Percentiles rank a stretch among this genome's conserved stretches.
These are phyloP conservation scores for Bedellia somnulentella DNA, from an alignment of 2,888 invertebrate genomes.

Conservation along the genomic window DNA sequence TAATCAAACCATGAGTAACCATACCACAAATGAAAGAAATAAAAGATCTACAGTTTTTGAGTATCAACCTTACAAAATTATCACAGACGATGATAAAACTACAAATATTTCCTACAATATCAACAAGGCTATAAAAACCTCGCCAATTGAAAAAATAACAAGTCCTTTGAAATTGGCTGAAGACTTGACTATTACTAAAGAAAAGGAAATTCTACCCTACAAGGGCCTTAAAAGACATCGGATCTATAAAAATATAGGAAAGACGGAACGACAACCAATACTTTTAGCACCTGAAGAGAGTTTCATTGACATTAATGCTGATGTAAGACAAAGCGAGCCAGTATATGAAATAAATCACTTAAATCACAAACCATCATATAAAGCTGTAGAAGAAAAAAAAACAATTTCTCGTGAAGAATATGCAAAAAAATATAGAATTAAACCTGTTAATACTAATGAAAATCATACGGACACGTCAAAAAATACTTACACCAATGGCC, in stretches of 20 bases:
- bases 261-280: too few relatives aligned
- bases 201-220: constrained; percentile 24
- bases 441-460: not conserved
- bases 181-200: too few relatives aligned
- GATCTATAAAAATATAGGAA: constrained; percentile 18
- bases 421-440: too few relatives aligned
- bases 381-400: constrained; percentile 31
- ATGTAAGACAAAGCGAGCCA: constrained; percentile 40
- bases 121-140: too few relatives aligned
- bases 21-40: constrained; percentile 13
- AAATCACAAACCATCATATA: constrained; percentile 35
- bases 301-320: constrained; percentile 32
- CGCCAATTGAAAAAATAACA: too few relatives aligned
- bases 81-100: constrained; percentile 36
- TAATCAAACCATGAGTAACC: too few relatives aligned
- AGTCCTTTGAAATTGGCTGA: too few relatives aligned
- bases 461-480: constrained; percentile 2
- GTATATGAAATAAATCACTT: constrained; percentile 33
- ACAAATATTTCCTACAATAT: too few relatives aligned
- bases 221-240: constrained; percentile 40
- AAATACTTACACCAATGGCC: constrained; percentile 13
- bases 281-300: constrained; percentile 13
- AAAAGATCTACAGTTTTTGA: constrained; percentile 35
- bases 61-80: constrained; percentile 53
- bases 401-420: constrained; percentile 32